Evolutionary conservation across 2,797 vertebrate genomes (phyloP).

Genomic region (Champsocephalus esox): DNA sequence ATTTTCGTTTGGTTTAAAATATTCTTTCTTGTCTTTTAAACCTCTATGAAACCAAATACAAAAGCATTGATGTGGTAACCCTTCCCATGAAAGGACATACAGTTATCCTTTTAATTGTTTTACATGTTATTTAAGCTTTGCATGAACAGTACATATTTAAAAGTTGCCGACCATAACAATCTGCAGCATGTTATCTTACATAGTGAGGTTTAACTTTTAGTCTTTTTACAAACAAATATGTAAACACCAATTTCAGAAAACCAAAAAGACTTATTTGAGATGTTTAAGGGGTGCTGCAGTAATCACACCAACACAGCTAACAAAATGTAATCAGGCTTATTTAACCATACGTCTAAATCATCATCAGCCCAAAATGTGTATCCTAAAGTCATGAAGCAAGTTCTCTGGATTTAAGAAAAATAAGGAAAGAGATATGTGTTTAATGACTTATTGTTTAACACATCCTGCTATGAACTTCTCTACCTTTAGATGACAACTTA

Average conservation of each 20-base stretch:
- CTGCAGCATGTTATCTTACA: background rate
- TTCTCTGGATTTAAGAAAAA: constrained; percentile 15
- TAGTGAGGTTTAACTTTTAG: background rate
- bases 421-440: background rate
- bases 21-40: background rate
- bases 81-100: background rate
- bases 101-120: background rate
- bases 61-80: background rate
- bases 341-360: background rate
- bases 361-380: background rate
- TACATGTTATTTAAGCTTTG: background rate
- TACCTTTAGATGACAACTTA: constrained; percentile 14
- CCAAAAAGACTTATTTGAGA: background rate
- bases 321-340: background rate
- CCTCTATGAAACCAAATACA: background rate
- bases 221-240: background rate
- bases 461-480: constrained; percentile 21
- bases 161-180: background rate
- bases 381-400: background rate
- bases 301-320: background rate
- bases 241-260: constrained; percentile 6
- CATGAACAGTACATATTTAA: background rate
- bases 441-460: constrained; percentile 33
- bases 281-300: background rate
- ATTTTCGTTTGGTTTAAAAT: background rate